Conservation (phyloP, 2,797 vertebrate species). For the Labroides dimidiatus region DNA sequence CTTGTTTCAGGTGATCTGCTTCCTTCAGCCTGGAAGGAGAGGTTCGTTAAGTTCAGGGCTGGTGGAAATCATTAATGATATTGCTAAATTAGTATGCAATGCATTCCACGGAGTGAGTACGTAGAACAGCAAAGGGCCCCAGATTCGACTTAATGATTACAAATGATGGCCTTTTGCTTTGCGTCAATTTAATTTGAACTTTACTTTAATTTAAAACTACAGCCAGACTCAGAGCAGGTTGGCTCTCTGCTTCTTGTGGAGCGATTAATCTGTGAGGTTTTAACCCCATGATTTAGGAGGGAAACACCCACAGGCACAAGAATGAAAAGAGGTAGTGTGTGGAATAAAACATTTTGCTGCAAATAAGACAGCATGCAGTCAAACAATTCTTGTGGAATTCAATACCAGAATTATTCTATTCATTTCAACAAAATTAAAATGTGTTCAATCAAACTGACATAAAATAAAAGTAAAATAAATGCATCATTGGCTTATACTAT, state of each 20-base stretch:
- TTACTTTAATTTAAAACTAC: not conserved
- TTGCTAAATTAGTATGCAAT: not conserved
- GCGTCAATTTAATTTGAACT: not conserved
- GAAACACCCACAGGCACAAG: too few relatives aligned
- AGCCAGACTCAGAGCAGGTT: not conserved
- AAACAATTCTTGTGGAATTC: not conserved
- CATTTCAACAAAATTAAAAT: too few relatives aligned
- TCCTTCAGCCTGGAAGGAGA: constrained; percentile 88
- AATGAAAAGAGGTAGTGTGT: too few relatives aligned
- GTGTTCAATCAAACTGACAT: too few relatives aligned
- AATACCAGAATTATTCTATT: not conserved
- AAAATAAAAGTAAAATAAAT: not conserved
- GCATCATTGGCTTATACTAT: not conserved
- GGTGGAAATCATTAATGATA: not conserved
- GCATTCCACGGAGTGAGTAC: not conserved
- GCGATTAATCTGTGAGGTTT: not conserved
- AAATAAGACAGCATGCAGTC: too few relatives aligned
- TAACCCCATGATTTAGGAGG: not conserved
- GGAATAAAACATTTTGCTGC: too few relatives aligned
- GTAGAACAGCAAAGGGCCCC: not conserved
- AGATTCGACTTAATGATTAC: not conserved
- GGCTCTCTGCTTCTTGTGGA: not conserved
- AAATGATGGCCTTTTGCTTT: not conserved
- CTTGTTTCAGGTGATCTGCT: constrained; percentile 92
- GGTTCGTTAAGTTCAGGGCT: not conserved